A percentile compares a stretch with the other conserved stretches of the same genome.
These are phyloP conservation scores for Leptinotarsa juncta DNA, from an alignment of 2,888 invertebrate species.

Conservation along the genomic window DNA sequence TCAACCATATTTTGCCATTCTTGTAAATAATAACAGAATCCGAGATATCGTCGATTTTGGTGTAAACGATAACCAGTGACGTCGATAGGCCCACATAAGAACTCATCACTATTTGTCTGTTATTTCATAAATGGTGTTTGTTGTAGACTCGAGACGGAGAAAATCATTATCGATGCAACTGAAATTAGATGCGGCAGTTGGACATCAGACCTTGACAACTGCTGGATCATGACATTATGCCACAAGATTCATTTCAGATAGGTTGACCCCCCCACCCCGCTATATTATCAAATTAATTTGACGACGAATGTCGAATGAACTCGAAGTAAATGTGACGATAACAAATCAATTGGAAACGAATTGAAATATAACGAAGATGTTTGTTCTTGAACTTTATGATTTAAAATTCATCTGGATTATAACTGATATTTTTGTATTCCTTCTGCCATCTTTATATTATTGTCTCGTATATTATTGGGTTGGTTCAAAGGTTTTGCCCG, in stretches of 20 bases:
- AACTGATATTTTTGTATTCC: too few relatives aligned
- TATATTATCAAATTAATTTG: too few relatives aligned
- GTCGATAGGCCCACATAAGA: constrained; percentile 57
- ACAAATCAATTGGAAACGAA: too few relatives aligned
- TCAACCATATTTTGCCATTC: constrained; percentile 33
- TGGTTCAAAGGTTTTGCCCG: too few relatives aligned
- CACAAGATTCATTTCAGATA: background rate
- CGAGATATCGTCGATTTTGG: constrained; percentile 40
- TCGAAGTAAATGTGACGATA: too few relatives aligned
- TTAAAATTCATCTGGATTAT: too few relatives aligned
- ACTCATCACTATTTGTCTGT: constrained; percentile 48
- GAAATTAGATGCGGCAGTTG: background rate
- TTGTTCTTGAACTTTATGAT: too few relatives aligned
- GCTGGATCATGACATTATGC: background rate
- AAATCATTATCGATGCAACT: background rate
- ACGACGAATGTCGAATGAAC: background rate
- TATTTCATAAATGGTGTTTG: background rate
- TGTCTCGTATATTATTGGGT: too few relatives aligned
- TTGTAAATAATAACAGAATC: constrained; percentile 52
- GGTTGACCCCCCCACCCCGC: background rate
- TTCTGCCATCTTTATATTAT: too few relatives aligned
- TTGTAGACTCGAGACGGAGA: too few relatives aligned
- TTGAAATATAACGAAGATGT: too few relatives aligned
- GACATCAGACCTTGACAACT: background rate
- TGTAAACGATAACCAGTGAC: constrained; percentile 42